Base-by-base conservation (phyloP, 2,888 invertebrate species). In the Osedax fenrisi region DNA sequence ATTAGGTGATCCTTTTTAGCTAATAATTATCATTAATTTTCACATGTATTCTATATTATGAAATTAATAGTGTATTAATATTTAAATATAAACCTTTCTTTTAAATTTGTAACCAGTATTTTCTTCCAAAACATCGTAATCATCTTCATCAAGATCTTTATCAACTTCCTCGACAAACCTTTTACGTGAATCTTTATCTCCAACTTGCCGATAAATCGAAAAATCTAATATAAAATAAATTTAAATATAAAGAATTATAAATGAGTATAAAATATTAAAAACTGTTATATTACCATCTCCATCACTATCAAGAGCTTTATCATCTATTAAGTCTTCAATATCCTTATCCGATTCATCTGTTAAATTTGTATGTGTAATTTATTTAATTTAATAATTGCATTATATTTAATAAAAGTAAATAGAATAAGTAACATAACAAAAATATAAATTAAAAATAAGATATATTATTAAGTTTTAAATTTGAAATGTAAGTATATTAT, bases 101-200 rank as follows among this genome's bases (percentile, higher is more conserved):
- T 81, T 86, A 77, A 95, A 90, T 89, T 94, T 94, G 1, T 93
- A 91, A 77, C 97, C 97, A 81, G 95, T 88, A 88, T 98, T 97
- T 85, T 97, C 97, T 84, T 97, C 95, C 80, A 98, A 90, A 62
- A 98, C 88, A 84, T 96, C 97, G 84, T 94, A 94, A 87, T 98
- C 98, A 81, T 98, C 98, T 82, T 98, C 97, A 84, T 96, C 95
- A 23, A 98, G 86, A 73, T 94, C 78, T 80, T 91, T 90, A 81
- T 93, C 83, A 1, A 41, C 41, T 41, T 41, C 41, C 17, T 41
- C 41, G 5, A 41, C 41, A 41, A 41, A 5, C 17, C 41, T 5
- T 41, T 41, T 41, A 5, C 41, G 5, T 17, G 10, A 10, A 41
- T 41, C 41, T 41, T 41, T 41, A 41, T 41, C 41, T 10, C 41